These are phyloP conservation scores for Ceyx melanurus DNA, from an alignment of 2,113 vertebrate species.

Conservation along the genomic window DNA sequence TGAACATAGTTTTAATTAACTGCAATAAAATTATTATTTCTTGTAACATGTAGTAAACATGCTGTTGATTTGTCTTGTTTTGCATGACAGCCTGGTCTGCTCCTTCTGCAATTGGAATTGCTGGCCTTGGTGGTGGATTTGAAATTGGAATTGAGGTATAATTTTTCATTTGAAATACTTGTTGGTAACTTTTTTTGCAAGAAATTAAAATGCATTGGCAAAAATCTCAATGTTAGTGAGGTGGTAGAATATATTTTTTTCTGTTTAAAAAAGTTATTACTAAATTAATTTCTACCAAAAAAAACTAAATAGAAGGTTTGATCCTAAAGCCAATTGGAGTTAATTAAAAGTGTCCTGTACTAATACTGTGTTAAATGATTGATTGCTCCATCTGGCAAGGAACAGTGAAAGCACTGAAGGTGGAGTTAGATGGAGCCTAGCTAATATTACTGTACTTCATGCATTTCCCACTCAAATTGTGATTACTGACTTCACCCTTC, in stretches of 20 bases:
- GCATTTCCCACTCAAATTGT: neutral
- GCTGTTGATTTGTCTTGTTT: neutral
- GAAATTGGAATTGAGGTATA: constrained; percentile 95
- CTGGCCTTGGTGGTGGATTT: constrained; percentile 95
- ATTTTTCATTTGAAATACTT: neutral
- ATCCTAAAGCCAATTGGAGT: neutral
- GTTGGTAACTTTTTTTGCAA: constrained; percentile 20
- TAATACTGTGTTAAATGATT: neutral
- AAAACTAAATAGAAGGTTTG: neutral
- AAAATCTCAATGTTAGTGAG: neutral
- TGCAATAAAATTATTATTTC: neutral
- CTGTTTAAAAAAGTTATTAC: neutral
- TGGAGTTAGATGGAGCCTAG: neutral
- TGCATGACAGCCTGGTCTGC: constrained; percentile 88
- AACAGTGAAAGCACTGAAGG: neutral
- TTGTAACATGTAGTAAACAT: neutral
- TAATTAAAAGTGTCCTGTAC: neutral
- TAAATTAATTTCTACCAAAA: neutral
- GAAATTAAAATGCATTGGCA: neutral
- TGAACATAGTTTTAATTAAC: neutral
- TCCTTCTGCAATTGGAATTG: constrained; percentile 95
- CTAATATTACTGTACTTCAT: neutral
- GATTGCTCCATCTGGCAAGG: neutral
- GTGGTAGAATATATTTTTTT: neutral
- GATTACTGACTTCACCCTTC: neutral